Percentiles rank a stretch among this genome's conserved stretches.
Conservation (phyloP, 2,113 vertebrate genomes). For the Paratilapia polleni region DNA sequence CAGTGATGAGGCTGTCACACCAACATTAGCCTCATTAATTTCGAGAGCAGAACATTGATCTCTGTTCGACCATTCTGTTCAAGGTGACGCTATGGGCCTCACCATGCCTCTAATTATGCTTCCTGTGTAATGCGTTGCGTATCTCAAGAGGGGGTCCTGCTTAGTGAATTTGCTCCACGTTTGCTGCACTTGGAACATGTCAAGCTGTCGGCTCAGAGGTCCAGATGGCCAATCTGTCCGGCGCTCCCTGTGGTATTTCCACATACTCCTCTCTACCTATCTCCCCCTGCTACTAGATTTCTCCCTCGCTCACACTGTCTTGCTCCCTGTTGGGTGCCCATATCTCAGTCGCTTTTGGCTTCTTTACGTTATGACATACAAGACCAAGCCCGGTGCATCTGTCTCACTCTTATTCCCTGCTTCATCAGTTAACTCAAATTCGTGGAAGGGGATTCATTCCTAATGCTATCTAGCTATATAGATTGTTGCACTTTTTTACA, state of each 20-base stretch:
- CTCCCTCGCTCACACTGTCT: neutral
- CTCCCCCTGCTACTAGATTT: neutral
- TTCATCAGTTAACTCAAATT: neutral
- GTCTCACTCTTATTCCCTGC: neutral
- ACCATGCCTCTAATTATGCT: slow-evolving; percentile 58
- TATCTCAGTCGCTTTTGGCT: neutral
- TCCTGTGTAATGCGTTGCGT: slow-evolving; percentile 50
- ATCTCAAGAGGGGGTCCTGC: slow-evolving; percentile 46
- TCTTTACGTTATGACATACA: neutral
- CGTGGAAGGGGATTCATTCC: neutral
- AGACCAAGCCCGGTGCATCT: neutral
- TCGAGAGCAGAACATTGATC: slow-evolving; percentile 69
- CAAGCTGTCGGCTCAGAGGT: slow-evolving; percentile 68
- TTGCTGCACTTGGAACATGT: slow-evolving; percentile 56
- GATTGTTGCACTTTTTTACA: neutral
- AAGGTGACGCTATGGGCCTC: slow-evolving; percentile 28
- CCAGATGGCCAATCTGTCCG: slow-evolving; percentile 72
- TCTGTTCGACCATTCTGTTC: slow-evolving; percentile 52
- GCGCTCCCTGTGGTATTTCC: slow-evolving; percentile 35
- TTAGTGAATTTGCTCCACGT: slow-evolving; percentile 45
- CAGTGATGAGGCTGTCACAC: slow-evolving; percentile 53
- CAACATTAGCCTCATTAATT: slow-evolving; percentile 74
- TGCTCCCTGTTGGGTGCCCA: neutral
- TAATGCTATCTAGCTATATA: neutral
- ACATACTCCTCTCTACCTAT: slow-evolving; percentile 28